phyloP scores from a whole-genome alignment of 2,797 vertebrate species.

The Acrocephalus scirpaceus region DNA sequence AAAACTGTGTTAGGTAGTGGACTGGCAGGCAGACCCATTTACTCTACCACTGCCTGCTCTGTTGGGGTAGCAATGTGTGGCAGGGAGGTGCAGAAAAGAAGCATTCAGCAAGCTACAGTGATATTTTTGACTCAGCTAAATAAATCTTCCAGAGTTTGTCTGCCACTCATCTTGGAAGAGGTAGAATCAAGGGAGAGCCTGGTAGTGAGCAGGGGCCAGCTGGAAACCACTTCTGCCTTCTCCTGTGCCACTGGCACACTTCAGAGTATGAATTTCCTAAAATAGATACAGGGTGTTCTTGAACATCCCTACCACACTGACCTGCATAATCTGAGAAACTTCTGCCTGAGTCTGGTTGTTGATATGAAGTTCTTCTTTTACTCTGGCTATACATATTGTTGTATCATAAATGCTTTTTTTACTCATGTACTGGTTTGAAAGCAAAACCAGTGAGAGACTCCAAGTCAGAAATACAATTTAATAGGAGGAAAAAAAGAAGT shows the following conservation, averaged over 20 bases:
- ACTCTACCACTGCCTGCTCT: not conserved
- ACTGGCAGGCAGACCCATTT: not conserved
- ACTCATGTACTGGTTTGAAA: too few species aligned
- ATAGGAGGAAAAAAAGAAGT: too few species aligned
- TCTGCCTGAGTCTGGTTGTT: not conserved
- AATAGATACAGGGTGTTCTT: not conserved
- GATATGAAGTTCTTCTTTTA: not conserved
- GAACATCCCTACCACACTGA: not conserved
- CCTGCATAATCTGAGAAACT: not conserved
- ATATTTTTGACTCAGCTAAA: not conserved
- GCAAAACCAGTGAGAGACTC: too few species aligned
- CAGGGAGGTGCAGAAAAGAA: not conserved
- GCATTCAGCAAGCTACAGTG: not conserved
- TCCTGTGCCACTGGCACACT: not conserved
- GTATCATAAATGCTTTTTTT: not conserved
- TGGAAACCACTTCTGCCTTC: not conserved
- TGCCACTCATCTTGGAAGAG: not conserved
- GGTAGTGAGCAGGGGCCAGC: not conserved
- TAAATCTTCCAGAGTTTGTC: not conserved
- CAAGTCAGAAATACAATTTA: too few species aligned
- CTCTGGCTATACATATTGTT: not conserved
- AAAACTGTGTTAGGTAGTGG: not conserved
- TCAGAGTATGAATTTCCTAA: not conserved
- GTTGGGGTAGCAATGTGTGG: not conserved
- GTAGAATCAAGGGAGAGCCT: not conserved